These are phyloP conservation scores for Platycheirus rosarum DNA, from an alignment of 2,888 invertebrate species.

Conservation along the genomic window DNA sequence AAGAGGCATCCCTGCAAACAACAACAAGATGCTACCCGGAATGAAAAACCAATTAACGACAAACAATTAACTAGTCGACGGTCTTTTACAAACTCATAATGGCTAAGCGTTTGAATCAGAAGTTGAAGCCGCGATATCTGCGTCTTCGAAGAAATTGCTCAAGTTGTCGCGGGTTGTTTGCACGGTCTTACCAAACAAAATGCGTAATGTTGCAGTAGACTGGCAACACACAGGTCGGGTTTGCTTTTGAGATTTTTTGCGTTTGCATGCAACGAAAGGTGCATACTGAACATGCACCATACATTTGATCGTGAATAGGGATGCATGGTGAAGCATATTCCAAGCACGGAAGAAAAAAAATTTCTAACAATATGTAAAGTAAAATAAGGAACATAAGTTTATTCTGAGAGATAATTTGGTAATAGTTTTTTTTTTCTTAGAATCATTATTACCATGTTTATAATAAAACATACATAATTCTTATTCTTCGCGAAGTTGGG, in stretches of 20 bases:
- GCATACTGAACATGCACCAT: no score
- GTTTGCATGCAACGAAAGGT: conserved; percentile 16
- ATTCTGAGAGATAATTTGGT: no score
- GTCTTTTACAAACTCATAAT: conserved; percentile 61
- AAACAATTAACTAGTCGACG: conserved; percentile 68
- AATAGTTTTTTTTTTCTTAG: no score
- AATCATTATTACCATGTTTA: no score
- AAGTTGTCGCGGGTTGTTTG: conserved; percentile 41
- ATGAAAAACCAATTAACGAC: conserved; percentile 70
- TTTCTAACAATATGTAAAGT: no score
- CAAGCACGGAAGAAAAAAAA: neutral
- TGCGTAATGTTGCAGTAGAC: conserved; percentile 11
- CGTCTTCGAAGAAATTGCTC: conserved; percentile 7
- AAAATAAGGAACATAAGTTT: no score
- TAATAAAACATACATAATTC: no score
- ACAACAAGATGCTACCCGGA: neutral
- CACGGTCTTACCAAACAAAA: conserved; percentile 9
- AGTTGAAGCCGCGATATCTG: conserved; percentile 15
- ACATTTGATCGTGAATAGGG: conserved; percentile 31
- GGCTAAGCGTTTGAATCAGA: conserved; percentile 57
- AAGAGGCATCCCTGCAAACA: no score
- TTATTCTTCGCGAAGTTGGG: no score
- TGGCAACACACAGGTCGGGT: no score
- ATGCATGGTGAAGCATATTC: conserved; percentile 28
- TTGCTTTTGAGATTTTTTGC: neutral